These are phyloP conservation scores for human (Homo sapiens) DNA, from an alignment of 2,113 vertebrate genomes.

Conservation along the genomic window GRCh38 chr2:123750001-123750500, in stretches of 20 bases:
- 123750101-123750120: slow-evolving; percentile 76
- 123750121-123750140: slow-evolving; percentile 77
- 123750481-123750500: background rate
- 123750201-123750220: slow-evolving; percentile 82
- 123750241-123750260: slow-evolving; percentile 77
- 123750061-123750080: slow-evolving; percentile 64
- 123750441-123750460: slow-evolving; percentile 77
- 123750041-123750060: slow-evolving; percentile 47
- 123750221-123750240: slow-evolving; percentile 63
- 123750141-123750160: slow-evolving; percentile 77
- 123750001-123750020: background rate
- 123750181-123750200: slow-evolving; percentile 78
- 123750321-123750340: slow-evolving; percentile 73
- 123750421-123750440: slow-evolving; percentile 69
- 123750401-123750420: slow-evolving; percentile 68
- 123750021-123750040: background rate
- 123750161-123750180: slow-evolving; percentile 77
- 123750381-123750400: slow-evolving; percentile 68
- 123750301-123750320: slow-evolving; percentile 68
- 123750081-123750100: slow-evolving; percentile 72
- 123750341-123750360: slow-evolving; percentile 79
- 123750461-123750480: slow-evolving; percentile 60
- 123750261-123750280: slow-evolving; percentile 82
- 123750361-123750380: slow-evolving; percentile 72
- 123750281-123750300: slow-evolving; percentile 72